A percentile compares a stretch with the other conserved stretches of the same genome.
Evolutionary conservation across 1,140 invertebrate genomes (phyloP).

Genomic region (Lutraria rhynchaena): DNA sequence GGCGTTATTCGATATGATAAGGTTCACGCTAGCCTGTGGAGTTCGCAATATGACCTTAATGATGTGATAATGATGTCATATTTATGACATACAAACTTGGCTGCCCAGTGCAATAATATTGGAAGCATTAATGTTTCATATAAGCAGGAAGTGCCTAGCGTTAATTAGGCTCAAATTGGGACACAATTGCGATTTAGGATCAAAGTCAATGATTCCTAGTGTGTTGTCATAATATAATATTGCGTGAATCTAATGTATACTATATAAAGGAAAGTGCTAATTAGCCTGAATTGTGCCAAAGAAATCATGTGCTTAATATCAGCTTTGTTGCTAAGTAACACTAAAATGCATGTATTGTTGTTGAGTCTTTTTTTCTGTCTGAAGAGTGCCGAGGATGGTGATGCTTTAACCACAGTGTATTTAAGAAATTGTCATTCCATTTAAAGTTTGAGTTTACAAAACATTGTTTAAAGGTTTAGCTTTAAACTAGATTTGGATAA

Average conservation of each 20-base stretch:
- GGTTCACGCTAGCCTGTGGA: no score
- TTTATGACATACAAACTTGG: neutral
- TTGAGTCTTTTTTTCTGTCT: no score
- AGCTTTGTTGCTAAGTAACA: no score
- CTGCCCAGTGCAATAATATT: neutral
- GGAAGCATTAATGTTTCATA: slow-evolving; percentile 8
- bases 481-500: no score
- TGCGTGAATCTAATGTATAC: slow-evolving; percentile 16
- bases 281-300: slow-evolving; percentile 5
- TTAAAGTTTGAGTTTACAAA: no score
- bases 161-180: slow-evolving; percentile 46
- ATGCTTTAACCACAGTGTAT: no score
- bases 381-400: no score
- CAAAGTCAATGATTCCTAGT: slow-evolving; percentile 1
- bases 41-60: neutral
- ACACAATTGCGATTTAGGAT: slow-evolving; percentile 31
- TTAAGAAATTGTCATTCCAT: no score
- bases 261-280: slow-evolving; percentile 21
- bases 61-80: neutral
- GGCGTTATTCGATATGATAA: no score
- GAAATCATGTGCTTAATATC: no score
- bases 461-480: no score
- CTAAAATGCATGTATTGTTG: no score
- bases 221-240: slow-evolving; percentile 19
- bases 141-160: neutral